phyloP scores from a whole-genome alignment of 2,113 vertebrate genomes.

The Gavia stellata region DNA sequence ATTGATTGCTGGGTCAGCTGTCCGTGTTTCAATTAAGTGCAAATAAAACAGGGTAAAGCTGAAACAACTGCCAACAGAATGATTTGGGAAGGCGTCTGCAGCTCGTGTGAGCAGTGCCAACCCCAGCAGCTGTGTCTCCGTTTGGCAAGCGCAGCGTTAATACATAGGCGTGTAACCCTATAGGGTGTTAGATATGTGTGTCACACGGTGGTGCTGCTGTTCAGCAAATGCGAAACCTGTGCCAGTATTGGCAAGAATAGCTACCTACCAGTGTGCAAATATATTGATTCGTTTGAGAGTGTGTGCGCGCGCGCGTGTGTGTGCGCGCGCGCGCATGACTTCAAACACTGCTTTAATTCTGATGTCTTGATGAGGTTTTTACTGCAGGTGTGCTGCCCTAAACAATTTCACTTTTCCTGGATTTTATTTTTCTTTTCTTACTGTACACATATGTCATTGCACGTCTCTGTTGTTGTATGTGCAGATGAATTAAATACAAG shows the following conservation, averaged over 20 bases:
- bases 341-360: background rate
- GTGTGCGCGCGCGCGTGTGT: too few relatives aligned
- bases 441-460: background rate
- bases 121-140: background rate
- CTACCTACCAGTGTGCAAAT: too few relatives aligned
- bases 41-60: background rate
- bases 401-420: background rate
- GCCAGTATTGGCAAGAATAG: accelerated
- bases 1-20: background rate
- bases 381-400: background rate
- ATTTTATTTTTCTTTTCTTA: background rate
- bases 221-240: background rate
- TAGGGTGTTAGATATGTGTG: accelerated
- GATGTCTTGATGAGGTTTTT: background rate
- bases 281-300: accelerated
- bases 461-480: background rate
- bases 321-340: too few relatives aligned
- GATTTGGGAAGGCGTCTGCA: accelerated
- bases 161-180: too few relatives aligned
- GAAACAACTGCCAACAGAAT: background rate
- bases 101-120: background rate
- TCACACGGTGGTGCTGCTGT: background rate
- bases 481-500: background rate
- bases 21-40: accelerated
- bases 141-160: background rate